Base-by-base conservation (phyloP, 2,113 vertebrate genomes). In the Nycticebus coucang region DNA sequence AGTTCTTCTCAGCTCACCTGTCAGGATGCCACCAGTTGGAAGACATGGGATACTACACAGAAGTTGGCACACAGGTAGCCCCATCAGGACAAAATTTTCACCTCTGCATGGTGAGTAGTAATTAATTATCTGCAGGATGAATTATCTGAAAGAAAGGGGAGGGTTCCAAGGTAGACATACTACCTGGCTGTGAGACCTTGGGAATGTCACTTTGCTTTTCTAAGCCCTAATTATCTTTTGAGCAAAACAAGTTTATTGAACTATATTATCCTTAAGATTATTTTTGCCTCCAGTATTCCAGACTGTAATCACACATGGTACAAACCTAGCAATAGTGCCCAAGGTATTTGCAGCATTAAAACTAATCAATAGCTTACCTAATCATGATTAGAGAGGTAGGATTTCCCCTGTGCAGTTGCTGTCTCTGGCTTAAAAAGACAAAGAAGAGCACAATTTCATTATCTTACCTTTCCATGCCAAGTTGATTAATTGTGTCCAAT, bases 321-420 rank as follows among this genome's bases (percentile, higher is more conserved):
- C 1, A 90, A 78, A 60, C 7, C 66, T 88, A 60, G 90, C 92
- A 60, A 85, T 13, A 17, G 68, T 53, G 37, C 55, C 68, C 50
- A 74, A 59, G n/a, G 33, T 91, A 85, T 60, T 92, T 85, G 41
- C 50, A 82, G 62, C 53, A 60, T 74, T 91, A 71, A 96, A 84
- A 69, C 57, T 74, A 87, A 95, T 95, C 92, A 92, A 95, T 81
- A 82, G 62, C 18, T 26, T 57, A n/a, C 37, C 50, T 74, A 92
- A 59, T 64, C 79, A 21, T 77, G 59, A 81, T 66, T 59, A 53
- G 28, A 59, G 87, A 94, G 37, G 84, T 75, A 2, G 4, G 59
- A 37, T 64, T 95, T 92, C 69, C 93, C 75, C 60, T 71, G 22
- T 13, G 62, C 22, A 92, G 87, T 74, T 6, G 78, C 26, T 14